phyloP scores from a whole-genome alignment of 2,797 vertebrate genomes.

The Myiotriccus ornatus region DNA sequence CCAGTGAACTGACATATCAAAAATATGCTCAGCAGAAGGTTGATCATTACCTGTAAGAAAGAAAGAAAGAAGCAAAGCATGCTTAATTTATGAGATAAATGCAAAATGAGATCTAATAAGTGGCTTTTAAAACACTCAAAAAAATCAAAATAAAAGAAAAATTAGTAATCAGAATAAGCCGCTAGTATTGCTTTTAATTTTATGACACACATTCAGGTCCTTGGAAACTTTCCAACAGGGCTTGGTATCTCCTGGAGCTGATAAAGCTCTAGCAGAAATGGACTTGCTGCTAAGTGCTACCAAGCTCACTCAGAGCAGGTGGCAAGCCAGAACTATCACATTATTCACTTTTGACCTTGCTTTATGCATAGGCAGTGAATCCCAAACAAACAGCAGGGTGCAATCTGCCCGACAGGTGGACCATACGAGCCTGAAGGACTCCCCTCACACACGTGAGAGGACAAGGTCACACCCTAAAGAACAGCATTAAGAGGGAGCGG shows the following conservation, averaged over 20 bases:
- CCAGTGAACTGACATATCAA: background rate
- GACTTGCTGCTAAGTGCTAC: background rate
- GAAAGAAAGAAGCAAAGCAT: background rate
- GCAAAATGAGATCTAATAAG: background rate
- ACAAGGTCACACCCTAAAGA: background rate
- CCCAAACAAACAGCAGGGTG: background rate
- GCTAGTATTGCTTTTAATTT: background rate
- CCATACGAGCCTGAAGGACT: background rate
- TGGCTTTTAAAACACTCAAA: background rate
- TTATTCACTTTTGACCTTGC: background rate
- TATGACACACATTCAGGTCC: background rate
- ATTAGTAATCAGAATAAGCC: background rate
- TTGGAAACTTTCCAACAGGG: background rate
- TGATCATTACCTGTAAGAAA: background rate
- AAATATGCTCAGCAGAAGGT: background rate
- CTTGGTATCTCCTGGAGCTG: background rate
- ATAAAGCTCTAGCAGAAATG: background rate
- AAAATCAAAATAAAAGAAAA: background rate
- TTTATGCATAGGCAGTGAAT: background rate
- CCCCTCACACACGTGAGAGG: fast-evolving
- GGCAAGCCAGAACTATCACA: background rate
- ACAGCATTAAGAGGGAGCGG: background rate
- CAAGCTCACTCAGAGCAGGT: background rate
- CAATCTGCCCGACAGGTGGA: background rate
- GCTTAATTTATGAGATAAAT: background rate